Percentiles rank a stretch among this genome's conserved stretches.
Conservation (phyloP, 2,797 vertebrate genomes). For the Falco biarmicus region DNA sequence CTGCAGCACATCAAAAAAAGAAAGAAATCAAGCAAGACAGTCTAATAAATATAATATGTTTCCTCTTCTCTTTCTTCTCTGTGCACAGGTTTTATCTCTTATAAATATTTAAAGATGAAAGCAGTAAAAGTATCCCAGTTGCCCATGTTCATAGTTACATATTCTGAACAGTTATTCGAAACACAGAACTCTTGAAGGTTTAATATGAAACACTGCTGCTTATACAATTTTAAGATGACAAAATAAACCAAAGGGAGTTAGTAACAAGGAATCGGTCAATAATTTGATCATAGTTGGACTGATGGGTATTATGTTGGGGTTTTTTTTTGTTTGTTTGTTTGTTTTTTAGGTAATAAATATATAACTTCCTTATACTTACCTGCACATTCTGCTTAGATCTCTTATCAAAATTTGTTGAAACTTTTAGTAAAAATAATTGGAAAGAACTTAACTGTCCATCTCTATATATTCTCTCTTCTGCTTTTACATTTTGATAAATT, state of each 20-base stretch:
- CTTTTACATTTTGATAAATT: background rate
- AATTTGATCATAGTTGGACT: background rate
- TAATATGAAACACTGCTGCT: background rate
- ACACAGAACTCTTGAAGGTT: background rate
- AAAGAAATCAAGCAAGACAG: constrained; percentile 22
- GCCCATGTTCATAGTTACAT: background rate
- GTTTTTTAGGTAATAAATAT: background rate
- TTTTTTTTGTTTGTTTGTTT: no score
- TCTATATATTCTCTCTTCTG: background rate
- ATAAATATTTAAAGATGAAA: constrained; percentile 39
- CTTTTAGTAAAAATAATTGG: background rate
- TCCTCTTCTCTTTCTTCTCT: background rate
- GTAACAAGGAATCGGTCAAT: background rate
- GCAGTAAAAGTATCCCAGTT: background rate
- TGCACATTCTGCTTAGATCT: background rate
- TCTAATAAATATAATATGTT: constrained; percentile 55
- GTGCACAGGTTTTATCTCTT: background rate
- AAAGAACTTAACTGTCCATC: background rate
- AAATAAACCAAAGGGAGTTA: background rate
- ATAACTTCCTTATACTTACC: background rate
- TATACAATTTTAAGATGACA: background rate
- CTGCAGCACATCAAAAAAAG: background rate
- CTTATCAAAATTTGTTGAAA: background rate
- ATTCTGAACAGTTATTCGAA: background rate
- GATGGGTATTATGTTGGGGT: background rate